Evolutionary conservation across 2,113 vertebrate species (phyloP), one percentile per base, ranked within the genome.

Genomic region (Epinephelus cyanopodus): DNA sequence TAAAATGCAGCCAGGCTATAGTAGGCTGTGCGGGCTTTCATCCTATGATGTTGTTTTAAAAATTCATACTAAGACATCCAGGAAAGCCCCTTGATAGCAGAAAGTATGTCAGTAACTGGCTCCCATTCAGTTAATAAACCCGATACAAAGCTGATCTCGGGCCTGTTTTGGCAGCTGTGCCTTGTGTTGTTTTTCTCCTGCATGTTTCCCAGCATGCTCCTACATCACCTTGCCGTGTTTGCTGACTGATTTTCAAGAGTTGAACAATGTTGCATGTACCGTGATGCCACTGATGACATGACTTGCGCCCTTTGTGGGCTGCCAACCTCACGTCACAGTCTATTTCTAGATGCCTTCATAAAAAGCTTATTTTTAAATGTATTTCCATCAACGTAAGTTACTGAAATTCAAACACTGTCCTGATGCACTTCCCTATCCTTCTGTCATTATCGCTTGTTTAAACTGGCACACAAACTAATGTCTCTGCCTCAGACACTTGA

Each of bases 271-370:
- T 62, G 68, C 45, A 60, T 53, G 61, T 13, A 42, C 15, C 13
- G 18, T 13, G 23, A 71, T 29, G 18, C 17, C 6, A 25, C 33
- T 12, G 39, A 58, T 18, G 65, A 64, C 37, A 77, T 23, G 62
- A 70, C 45, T 60, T n/a, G 11, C 52, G 68, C 39, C 68, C 53
- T 68, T 76, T 77, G 23, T 62, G 11, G 3, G 42, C 67, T 37
- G 68, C 42, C 50, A 54, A 3, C 18, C 15, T 60, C 48, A 29
- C 27, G 18, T 60, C 45, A 3, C 5, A 52, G 37, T 11, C 3
- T 3, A 1, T 6, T 15, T 50, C 13, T 63, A 57, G 48, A 50
- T 56, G 13, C 23, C 18, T 27, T 19, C 54, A 25, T 21, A 3
- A 71, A 70, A 78, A 42, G n/a, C 29, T 50, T 10, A 4, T 12